phyloP scores from a whole-genome alignment of 2,888 invertebrate genomes.

The Dorcus parallelipipedus region DNA sequence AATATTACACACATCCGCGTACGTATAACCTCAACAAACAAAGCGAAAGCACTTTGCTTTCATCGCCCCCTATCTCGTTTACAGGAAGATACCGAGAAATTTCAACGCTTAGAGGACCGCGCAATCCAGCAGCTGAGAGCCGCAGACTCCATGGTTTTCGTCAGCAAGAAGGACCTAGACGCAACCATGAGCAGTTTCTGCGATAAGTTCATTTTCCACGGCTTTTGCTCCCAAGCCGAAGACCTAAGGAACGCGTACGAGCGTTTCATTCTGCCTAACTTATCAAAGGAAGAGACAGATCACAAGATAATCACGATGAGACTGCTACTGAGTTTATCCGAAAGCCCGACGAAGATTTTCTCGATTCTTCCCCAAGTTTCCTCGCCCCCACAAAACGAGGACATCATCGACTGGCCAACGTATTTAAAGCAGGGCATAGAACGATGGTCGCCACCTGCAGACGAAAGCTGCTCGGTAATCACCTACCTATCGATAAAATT shows the following conservation, averaged over 20 bases:
- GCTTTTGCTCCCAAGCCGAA: conserved; percentile 38
- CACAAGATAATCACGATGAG: conserved; percentile 38
- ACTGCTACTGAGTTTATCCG: conserved; percentile 41
- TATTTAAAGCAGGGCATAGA: conserved; percentile 51
- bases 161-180: conserved; percentile 39
- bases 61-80: too few relatives aligned
- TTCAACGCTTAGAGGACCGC: conserved; percentile 34
- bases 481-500: not conserved
- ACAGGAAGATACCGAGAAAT: conserved; percentile 33
- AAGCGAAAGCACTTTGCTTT: too few relatives aligned
- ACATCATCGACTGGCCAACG: conserved; percentile 51
- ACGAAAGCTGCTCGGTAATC: conserved; percentile 27
- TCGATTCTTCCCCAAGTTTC: conserved; percentile 31
- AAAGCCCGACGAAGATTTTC: conserved; percentile 41
- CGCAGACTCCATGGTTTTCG: conserved; percentile 40
- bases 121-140: conserved; percentile 32
- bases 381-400: conserved; percentile 37
- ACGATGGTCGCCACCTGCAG: conserved; percentile 41
- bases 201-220: conserved; percentile 44
- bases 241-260: conserved; percentile 35
- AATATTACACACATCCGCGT: too few relatives aligned
- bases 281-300: conserved; percentile 31
- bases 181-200: conserved; percentile 35
- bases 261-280: conserved; percentile 31
- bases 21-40: too few relatives aligned